Evolutionary conservation across 53 echinoderm and acorn worm species (phyloP).

Genomic region (Apostichopus leukothele): DNA sequence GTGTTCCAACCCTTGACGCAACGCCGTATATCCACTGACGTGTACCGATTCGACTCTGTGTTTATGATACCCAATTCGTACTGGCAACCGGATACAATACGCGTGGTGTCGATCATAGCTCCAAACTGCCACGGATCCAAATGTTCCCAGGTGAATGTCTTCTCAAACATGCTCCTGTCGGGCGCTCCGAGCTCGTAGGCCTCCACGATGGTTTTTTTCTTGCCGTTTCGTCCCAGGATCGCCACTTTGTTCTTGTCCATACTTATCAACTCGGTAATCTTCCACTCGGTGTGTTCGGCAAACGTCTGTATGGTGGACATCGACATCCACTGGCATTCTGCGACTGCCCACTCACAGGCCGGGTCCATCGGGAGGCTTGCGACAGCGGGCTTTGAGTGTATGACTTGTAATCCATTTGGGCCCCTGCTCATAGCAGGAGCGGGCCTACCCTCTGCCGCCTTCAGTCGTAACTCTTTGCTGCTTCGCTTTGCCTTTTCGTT

Average conservation of each 20-base stretch:
- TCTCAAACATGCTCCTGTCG: background rate
- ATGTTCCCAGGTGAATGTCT: background rate
- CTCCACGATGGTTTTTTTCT: constrained; percentile 7
- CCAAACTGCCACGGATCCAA: constrained; percentile 38
- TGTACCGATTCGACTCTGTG: background rate
- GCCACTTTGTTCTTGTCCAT: background rate
- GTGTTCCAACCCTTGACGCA: constrained; percentile 16
- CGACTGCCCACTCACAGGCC: background rate
- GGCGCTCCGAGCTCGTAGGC: background rate
- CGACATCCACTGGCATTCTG: background rate
- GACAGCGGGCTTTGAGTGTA: too few species aligned
- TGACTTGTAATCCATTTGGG: too few species aligned
- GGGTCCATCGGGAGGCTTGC: too few species aligned
- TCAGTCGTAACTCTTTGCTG: too few species aligned
- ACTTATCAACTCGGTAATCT: constrained; percentile 1
- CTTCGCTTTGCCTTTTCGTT: too few species aligned
- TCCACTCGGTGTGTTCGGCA: background rate
- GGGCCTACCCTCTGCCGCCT: too few species aligned
- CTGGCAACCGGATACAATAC: background rate
- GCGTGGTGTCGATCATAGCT: background rate
- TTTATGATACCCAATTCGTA: constrained; percentile 15
- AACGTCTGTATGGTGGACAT: background rate
- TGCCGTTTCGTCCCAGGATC: constrained; percentile 30
- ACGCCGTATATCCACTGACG: background rate
- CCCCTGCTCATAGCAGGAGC: too few species aligned